Evolutionary conservation across 23 tunicate genomes (phyloP), one percentile per base, ranked within the genome.

Genomic region (Ciona savignyi): DNA sequence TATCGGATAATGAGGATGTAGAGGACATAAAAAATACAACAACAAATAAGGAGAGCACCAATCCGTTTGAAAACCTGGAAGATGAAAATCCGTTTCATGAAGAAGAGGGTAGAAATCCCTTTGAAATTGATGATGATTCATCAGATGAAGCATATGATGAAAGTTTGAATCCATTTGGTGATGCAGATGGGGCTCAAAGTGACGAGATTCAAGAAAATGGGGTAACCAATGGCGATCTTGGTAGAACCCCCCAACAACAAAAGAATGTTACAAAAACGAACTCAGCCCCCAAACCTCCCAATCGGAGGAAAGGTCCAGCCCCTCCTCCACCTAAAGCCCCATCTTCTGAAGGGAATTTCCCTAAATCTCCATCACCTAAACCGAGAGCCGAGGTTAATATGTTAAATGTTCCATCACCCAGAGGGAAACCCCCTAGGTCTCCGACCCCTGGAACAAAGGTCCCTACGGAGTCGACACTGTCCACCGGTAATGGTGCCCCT

Each of bases 271-370:
- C 9, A 72, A 71, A 32, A 71, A 82, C 66, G 56, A 71, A 33
- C 34, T 21, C 29, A 20, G 62, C 77, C n/a, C 79, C 87, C 11
- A 68, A 34, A 34, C 83, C 87, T 19, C 74, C 82, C n/a, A 11
- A 72, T 2, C 76, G 82, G 77, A 62, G 65, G 20, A 89, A 89
- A 65, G 65, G 31, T 15, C 77, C 26, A 1, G 81, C 88, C 24
- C 83, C 95, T 2, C 74, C 84, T 19, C 88, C 96, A 9, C 84
- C 96, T 27, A 30, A 33, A 65, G 68, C 76, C 60, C 79, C 86
- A 74, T 68, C 15, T 11, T 11, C 65, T 4, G 23, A 68, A 30
- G 35, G 29, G 23, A 49, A 11, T 15, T 49, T 20, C 15, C 61
- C 61, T 20, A 25, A 63, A 63, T 4, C 15, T 9, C 26, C 28